Evolutionary conservation across 1,140 invertebrate genomes (phyloP).

Genomic region (Danaus plexippus): DNA sequence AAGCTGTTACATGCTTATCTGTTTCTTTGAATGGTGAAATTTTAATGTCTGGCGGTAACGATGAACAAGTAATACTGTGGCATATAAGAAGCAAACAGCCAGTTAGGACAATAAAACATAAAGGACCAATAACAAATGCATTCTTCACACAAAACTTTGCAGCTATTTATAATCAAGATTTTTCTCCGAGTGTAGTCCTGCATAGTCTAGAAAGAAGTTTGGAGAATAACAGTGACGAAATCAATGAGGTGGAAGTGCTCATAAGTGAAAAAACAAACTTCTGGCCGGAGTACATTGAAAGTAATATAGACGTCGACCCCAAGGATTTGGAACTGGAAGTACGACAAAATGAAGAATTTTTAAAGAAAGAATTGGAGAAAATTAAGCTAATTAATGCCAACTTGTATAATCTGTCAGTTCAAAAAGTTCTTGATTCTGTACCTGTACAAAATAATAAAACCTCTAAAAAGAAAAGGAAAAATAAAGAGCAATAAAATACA

Average conservation of each 20-base stretch:
- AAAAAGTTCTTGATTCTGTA: constrained; percentile 40
- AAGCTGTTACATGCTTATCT: constrained; percentile 78
- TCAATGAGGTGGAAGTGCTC: constrained; percentile 48
- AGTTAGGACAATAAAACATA: constrained; percentile 78
- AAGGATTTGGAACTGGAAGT: constrained; percentile 32
- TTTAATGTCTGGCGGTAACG: constrained; percentile 82
- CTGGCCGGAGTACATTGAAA: constrained; percentile 35
- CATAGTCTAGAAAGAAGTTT: constrained; percentile 54
- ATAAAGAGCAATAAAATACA: constrained; percentile 25
- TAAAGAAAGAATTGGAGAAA: constrained; percentile 42
- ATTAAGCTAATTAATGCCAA: constrained; percentile 52
- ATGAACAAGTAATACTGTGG: constrained; percentile 84
- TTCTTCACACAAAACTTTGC: constrained; percentile 66
- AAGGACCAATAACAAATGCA: constrained; percentile 81
- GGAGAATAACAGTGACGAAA: constrained; percentile 45
- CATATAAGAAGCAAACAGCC: constrained; percentile 82
- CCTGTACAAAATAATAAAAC: constrained; percentile 19
- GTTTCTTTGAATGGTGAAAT: constrained; percentile 78
- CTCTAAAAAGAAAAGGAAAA: constrained; percentile 40
- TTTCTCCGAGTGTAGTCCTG: constrained; percentile 43
- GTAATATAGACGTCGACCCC: constrained; percentile 7
- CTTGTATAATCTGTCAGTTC: constrained; percentile 45
- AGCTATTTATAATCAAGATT: constrained; percentile 54
- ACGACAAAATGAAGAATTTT: constrained; percentile 30
- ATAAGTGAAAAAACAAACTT: constrained; percentile 47